These are phyloP conservation scores for Gryllus bimaculatus DNA, from an alignment of 1,140 invertebrate species.

Conservation along the genomic window DNA sequence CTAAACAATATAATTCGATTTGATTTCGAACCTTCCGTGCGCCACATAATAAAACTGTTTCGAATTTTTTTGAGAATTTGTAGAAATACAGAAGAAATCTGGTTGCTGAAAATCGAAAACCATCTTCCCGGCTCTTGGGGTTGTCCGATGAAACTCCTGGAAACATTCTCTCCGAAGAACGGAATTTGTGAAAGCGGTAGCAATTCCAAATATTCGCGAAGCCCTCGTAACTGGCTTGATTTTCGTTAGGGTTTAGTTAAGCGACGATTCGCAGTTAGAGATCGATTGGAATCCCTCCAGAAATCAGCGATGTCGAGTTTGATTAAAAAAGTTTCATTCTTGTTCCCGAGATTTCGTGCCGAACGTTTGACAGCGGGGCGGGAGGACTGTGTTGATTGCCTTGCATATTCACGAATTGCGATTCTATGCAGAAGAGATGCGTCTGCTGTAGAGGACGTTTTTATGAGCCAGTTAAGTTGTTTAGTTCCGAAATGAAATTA, in stretches of 20 bases:
- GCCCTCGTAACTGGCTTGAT: background rate
- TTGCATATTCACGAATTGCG: background rate
- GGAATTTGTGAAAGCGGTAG: too few relatives aligned
- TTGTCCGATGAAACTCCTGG: too few relatives aligned
- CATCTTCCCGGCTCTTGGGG: too few relatives aligned
- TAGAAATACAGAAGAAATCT: too few relatives aligned
- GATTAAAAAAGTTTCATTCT: background rate
- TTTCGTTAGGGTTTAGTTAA: background rate
- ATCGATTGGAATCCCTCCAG: background rate
- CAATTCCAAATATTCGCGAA: too few relatives aligned
- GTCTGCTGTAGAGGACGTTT: background rate
- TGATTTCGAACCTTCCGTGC: too few relatives aligned
- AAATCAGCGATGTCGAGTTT: background rate
- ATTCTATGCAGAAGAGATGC: background rate
- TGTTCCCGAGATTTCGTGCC: background rate
- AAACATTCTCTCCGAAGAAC: too few relatives aligned
- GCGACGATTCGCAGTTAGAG: background rate
- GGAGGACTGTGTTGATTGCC: background rate
- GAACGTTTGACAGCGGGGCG: background rate
- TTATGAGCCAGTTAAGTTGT: background rate
- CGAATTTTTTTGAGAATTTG: too few relatives aligned
- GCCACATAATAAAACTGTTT: too few relatives aligned
- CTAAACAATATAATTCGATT: too few relatives aligned
- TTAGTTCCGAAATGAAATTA: background rate
- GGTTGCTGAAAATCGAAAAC: too few relatives aligned